Conservation (phyloP, 2,888 invertebrate species). For the Anoncus sp. region DNA sequence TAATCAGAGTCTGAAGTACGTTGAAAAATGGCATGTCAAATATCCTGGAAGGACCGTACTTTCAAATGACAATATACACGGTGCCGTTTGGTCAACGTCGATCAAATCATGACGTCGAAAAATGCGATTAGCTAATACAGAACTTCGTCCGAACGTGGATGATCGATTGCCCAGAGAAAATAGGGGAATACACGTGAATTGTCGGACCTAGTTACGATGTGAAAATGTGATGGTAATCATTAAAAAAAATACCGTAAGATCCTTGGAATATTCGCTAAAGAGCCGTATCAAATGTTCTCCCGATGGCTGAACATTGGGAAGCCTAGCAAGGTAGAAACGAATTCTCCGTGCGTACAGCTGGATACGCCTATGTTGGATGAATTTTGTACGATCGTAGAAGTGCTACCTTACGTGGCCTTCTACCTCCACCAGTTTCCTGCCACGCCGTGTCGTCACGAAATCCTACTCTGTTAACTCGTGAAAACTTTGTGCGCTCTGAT, state of each 20-base stretch:
- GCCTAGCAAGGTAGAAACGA: slow-evolving; percentile 12
- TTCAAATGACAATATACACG: background rate
- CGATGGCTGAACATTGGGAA: slow-evolving; percentile 14
- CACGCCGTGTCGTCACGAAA: background rate
- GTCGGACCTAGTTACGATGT: slow-evolving; percentile 2
- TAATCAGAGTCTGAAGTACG: background rate
- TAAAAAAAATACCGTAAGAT: background rate
- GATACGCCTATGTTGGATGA: background rate
- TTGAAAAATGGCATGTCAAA: background rate
- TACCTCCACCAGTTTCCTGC: slow-evolving; percentile 23
- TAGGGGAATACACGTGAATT: background rate
- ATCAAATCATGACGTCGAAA: background rate
- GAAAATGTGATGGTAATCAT: slow-evolving; percentile 26
- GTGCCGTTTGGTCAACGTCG: background rate
- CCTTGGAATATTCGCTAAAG: background rate
- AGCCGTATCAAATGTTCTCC: slow-evolving; percentile 37
- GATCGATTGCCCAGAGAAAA: slow-evolving; percentile 14
- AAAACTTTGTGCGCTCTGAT: slow-evolving; percentile 37
- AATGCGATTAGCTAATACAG: slow-evolving; percentile 13
- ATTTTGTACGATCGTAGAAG: slow-evolving; percentile 7
- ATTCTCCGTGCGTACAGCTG: slow-evolving; percentile 11
- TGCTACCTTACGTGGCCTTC: slow-evolving; percentile 10
- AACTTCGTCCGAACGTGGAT: slow-evolving; percentile 3
- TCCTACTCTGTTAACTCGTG: slow-evolving; percentile 22
- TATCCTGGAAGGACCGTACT: background rate